Conservation (phyloP, 2,888 invertebrate species). For the Dynastes maya region DNA sequence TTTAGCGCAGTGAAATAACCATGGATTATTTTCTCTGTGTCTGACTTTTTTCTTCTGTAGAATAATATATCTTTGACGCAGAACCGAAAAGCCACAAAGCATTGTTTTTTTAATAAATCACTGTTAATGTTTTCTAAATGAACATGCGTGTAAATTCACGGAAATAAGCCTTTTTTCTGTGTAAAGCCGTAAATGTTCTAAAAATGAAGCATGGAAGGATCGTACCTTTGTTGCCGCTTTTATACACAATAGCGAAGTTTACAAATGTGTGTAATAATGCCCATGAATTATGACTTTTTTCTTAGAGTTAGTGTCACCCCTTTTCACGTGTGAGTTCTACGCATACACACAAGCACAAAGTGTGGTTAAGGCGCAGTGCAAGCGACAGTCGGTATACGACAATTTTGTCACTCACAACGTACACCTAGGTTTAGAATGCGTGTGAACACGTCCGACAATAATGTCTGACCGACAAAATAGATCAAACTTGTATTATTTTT, state of each 20-base stretch:
- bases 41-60: neutral
- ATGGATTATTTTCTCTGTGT: neutral
- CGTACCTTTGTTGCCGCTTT: neutral
- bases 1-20: slow-evolving; percentile 6
- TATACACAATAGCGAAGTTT: slow-evolving; percentile 2
- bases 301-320: slow-evolving; percentile 9
- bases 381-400: too few species aligned
- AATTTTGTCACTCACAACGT: too few species aligned
- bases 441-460: too few species aligned
- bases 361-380: neutral
- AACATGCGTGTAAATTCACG: neutral
- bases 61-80: neutral
- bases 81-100: slow-evolving; percentile 9
- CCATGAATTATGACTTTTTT: slow-evolving; percentile 17
- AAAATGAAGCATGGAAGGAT: slow-evolving; percentile 9
- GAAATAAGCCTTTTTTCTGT: neutral
- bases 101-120: slow-evolving; percentile 30
- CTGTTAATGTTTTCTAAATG: slow-evolving; percentile 6
- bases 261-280: slow-evolving; percentile 25
- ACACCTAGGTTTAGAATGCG: too few species aligned
- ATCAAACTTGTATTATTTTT: too few species aligned
- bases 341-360: neutral
- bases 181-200: slow-evolving; percentile 28
- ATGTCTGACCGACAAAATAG: too few species aligned
- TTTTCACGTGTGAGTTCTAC: slow-evolving; percentile 8